Base-by-base conservation (phyloP, 2,888 invertebrate genomes). In the Ichneumoninae sp. region DNA sequence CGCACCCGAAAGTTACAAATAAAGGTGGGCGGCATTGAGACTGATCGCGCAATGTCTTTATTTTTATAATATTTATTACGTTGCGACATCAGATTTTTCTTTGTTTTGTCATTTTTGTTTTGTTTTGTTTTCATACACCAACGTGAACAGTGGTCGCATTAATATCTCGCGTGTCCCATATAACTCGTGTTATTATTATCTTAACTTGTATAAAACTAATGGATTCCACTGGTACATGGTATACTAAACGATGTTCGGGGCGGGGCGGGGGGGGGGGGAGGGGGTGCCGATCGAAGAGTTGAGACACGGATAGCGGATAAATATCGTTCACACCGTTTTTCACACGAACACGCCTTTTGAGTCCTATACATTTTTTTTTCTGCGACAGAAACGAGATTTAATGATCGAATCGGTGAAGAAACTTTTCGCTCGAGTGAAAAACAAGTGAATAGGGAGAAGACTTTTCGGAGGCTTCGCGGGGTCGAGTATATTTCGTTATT, bases 161-260 rank as follows among this genome's bases (percentile, higher is more conserved):
- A 74, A 57, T 71, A 69, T 73, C 52, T 63, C 71, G 66, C 66
- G 52, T 80, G 63, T 85, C 52, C 63, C 80, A 60, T 26, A 57
- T 57, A 57, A 80, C 69, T 77, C 77, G 74, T 74, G 44, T 54
- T 77, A 52, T 54, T 40, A 63, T 68, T 40, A 26, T 73, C 66
- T 75, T 83, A 81, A 81, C 68, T 86, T 70, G 84, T 81, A 86
- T 86, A 84, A 86, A 86, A 83, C 81, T 73, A 82, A 84, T 80
- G 71, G 79, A 75, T 85, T 78, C 82, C 78, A 82, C 73, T 85
- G 80, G 36, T 83, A 81, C 66, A 78, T 83, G 83, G 66, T 83
- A 83, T 78, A 81, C 54, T 26, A 30, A 71, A 81, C 69, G 77
- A 74, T 78, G 84, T 78, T 81, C 40, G 40, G 40, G 40, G 8